Base-by-base conservation (phyloP, 1,140 invertebrate genomes). In the Ylistrum balloti region DNA sequence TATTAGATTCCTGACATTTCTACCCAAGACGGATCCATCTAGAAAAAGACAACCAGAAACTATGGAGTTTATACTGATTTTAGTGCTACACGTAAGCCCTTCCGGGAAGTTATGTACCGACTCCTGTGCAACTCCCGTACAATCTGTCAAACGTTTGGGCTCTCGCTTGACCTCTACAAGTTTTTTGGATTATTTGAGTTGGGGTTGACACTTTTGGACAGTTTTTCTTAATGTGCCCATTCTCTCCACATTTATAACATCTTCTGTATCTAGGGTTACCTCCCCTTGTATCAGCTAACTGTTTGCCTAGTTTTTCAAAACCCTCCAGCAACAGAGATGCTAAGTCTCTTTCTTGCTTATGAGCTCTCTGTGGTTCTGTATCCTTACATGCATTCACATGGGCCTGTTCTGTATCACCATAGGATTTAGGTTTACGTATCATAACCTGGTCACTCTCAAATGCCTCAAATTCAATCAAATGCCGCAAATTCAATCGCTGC, bases 231-330 rank as follows among this genome's bases (percentile, higher is more conserved):
- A 48, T 9, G 45, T 48, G 45, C 15, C 20, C 11, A 10, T 17
- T 48, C 22, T 48, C 5, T 2, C 45, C 45, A 48, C 45, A 48
- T 17, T 48, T 5, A 22, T 20, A 48, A 48, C 45, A 48, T 17
- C 20, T 17, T 22, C 15, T 48, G 20, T 20, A 48, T 22, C 45
- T 48, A 38, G 56, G 33, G 11, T 86, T 86, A 0, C 28, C 28
- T 88, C 35, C 35, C 33, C 33, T 88, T 33, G 34, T 33, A 33
- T 56, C 48, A 9, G 48, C 88, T 17, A 88, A 33, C 74, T 74
- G 32, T 15, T 88, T 88, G 9, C 48, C 20, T 28, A 88, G 32
- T 28, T 85, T 33, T 85, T 88, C 88, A 88, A 88, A 88, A 85
- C 41, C 32, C 22, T 88, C 22, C 17, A 88, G 33, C 28, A 88